phyloP scores from a whole-genome alignment of 2,113 vertebrate genomes.

The chimpanzee (Pan troglodytes) region NHGRI_mPanTro3-v2.1_pri NC_072402.2:139477001-139477500 shows the following conservation, averaged over 20 bases:
- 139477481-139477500: not conserved
- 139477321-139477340: not conserved
- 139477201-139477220: not conserved
- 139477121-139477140: not conserved
- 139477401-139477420: not conserved
- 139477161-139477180: not conserved
- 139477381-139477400: not conserved
- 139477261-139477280: not conserved
- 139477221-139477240: not conserved
- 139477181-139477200: not conserved
- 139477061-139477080: not conserved
- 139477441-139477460: not conserved
- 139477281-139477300: not conserved
- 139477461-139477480: not conserved
- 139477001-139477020: not conserved
- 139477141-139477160: not conserved
- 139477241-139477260: not conserved
- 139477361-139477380: not conserved
- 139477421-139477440: not conserved
- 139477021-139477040: constrained; percentile 41
- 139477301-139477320: not conserved
- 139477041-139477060: not conserved
- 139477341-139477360: not conserved
- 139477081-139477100: not conserved
- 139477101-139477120: not conserved